Base-by-base conservation (phyloP, 2,113 vertebrate species). In the Galeopterus variegatus region DNA sequence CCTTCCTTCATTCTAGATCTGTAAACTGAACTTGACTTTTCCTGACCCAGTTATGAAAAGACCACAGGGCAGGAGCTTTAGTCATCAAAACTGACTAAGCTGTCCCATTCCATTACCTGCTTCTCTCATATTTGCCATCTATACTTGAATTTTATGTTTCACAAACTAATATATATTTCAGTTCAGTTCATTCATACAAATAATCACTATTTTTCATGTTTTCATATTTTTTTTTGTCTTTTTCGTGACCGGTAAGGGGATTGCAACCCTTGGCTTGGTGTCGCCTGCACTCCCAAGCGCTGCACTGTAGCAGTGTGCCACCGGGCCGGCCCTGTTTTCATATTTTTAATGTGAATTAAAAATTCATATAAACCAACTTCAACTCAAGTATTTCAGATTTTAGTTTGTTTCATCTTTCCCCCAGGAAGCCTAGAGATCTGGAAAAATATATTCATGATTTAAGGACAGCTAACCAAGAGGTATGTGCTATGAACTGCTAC, bases 361-460 rank as follows among this genome's bases (percentile, higher is more conserved):
- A n/a, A n/a, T 17, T 62, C 50, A 83, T 67, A 56, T 90, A 48
- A 92, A 83, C 54, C 36, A 60, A 91, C 79, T 86, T 92, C 83
- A 86, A 88, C 6, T 88, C 33, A 86, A 83, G 64, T 97, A 88
- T 58, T 97, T 96, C 48, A 90, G 67, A 62, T 82, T 82, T 83
- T 14, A 1, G 8, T 62, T 94, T 94, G 4, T 65, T 73, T 33
- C 45, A 91, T 56, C 31, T 79, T 58, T 62, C 45, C 11, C 23
- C 11, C 14, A 94, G 65, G 48, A 92, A 77, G n/a, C 23, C 58
- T 41, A n/a, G 4, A 79, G 56, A 83, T 52, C 64, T 69, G 17
- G 83, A 65, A 90, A 96, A 85, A 69, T 24, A 77, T 3, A 95
- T 45, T 89, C 45, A 69, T 48, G 8, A 79, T 56, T 28, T 88